Evolutionary conservation across 2,113 vertebrate species (phyloP), one percentile per base, ranked within the genome.

Genomic region (Sisor rabdophorus): DNA sequence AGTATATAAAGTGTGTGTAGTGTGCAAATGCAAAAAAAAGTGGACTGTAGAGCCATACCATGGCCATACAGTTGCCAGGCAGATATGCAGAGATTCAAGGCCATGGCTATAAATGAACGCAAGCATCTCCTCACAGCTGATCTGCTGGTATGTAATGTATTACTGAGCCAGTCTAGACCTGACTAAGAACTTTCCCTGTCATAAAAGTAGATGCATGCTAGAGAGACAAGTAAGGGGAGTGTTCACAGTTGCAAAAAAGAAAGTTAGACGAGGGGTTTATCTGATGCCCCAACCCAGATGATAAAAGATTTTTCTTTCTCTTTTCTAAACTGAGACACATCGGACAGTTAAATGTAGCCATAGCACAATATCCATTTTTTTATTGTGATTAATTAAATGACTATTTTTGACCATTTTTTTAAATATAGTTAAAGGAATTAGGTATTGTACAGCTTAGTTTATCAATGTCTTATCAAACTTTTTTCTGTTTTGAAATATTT

Each of bases 81-180:
- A 93, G 89, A 92, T 88, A 60, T 89, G 86, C 85, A 89, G 87
- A 83, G 82, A 90, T 86, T 90, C 90, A 93, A 91, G 91, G 90
- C 91, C 88, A 85, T 58, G 67, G 89, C 92, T 93, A 92, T 90
- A 93, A 93, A 91, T 91, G 91, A 89, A 91, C 85, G 65, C 59
- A 79, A 87, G 71, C 87, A 88, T 91, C 85, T 89, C 86, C 88
- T 93, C 89, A 87, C 90, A 92, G 89, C 89, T 91, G 90, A 91
- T 89, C 87, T 90, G 86, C 82, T 89, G 90, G 88, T 91, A 91
- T 92, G 90, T 89, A 89, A 90, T 89, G 89, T 88, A 90, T 90
- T 91, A 91, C 90, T 87, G 84, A 89, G 88, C 90, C 86, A 89
- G 89, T 91, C 88, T 90, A 86, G 89, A 91, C 91, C 88, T 89